Conservation (phyloP, 2,797 vertebrate genomes). For the Poliocrania exsul region DNA sequence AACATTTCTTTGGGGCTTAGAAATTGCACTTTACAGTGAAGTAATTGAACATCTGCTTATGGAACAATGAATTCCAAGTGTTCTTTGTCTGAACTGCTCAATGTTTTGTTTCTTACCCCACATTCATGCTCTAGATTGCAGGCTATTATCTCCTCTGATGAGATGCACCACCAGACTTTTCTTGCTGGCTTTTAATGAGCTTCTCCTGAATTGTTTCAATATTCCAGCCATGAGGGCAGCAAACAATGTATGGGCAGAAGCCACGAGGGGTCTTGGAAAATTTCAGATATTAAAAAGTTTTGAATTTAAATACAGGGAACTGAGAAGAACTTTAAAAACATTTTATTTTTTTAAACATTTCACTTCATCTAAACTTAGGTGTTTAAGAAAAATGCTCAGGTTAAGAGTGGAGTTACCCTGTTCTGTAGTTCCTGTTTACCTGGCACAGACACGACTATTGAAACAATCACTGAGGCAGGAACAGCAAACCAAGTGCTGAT, state of each 20-base stretch:
- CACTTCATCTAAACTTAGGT: not conserved
- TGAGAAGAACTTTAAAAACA: not conserved
- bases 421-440: not conserved
- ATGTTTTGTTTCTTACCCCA: conserved; percentile 51
- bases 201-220: conserved; percentile 25
- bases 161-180: conserved; percentile 36
- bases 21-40: conserved; percentile 20
- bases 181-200: conserved; percentile 46
- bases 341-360: not conserved
- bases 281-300: conserved; percentile 1
- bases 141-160: conserved; percentile 52
- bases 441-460: not conserved
- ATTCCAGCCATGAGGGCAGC: not conserved
- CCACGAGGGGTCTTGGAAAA: not conserved
- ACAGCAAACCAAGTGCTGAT: not conserved
- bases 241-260: conserved; percentile 16
- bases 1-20: conserved; percentile 8
- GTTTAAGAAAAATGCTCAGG: not conserved
- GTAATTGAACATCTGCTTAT: conserved; percentile 65
- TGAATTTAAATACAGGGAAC: not conserved
- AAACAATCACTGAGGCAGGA: not conserved
- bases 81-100: conserved; percentile 16
- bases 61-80: conserved; percentile 52
- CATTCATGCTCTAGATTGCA: conserved; percentile 58
- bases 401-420: not conserved